A percentile compares a stretch with the other conserved stretches of the same genome.
phyloP scores from a whole-genome alignment of 2,113 vertebrate species.

The sheep (Ovis aries) region ARS-UI_Ramb_v3.0 NC_056065.1:54882501-54883000 shows the following conservation, averaged over 20 bases:
- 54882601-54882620: not conserved
- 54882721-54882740: not conserved
- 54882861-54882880: not conserved
- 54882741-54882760: not conserved
- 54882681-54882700: not conserved
- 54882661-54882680: not conserved
- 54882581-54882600: not conserved
- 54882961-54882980: not conserved
- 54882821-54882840: not conserved
- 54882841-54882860: not conserved
- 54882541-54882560: too few relatives aligned
- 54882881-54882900: not conserved
- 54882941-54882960: not conserved
- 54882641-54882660: not conserved
- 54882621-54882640: not conserved
- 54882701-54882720: not conserved
- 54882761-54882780: not conserved
- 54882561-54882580: not conserved
- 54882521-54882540: too few relatives aligned
- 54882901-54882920: not conserved
- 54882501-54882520: too few relatives aligned
- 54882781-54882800: not conserved
- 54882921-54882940: not conserved
- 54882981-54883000: not conserved
- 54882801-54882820: not conserved